phyloP scores from a whole-genome alignment of 1,140 invertebrate species.

The Leptinotarsa undecemlineata region DNA sequence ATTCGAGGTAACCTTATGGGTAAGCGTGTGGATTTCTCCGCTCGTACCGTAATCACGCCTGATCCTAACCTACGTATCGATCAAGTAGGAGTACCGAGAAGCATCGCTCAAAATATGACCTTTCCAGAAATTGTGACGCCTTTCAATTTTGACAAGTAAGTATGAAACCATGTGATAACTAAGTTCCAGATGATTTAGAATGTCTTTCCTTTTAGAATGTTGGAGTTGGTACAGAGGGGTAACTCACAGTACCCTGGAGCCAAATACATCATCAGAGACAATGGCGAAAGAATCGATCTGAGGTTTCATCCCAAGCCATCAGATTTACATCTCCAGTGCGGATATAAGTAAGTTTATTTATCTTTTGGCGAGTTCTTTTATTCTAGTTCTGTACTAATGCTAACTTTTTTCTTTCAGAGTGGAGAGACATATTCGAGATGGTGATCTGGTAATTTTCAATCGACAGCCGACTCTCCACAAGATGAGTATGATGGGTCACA shows the following conservation, averaged over 20 bases:
- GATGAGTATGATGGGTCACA: conserved; percentile 99
- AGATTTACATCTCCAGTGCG: conserved; percentile 97
- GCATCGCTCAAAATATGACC: conserved; percentile 98
- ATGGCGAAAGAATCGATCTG: conserved; percentile 97
- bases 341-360: conserved; percentile 73
- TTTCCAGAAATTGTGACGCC: conserved; percentile 99
- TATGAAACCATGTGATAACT: conserved; percentile 20
- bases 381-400: no score
- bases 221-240: conserved; percentile 92
- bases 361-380: background rate
- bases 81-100: conserved; percentile 97
- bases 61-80: conserved; percentile 99
- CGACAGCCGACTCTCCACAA: conserved; percentile 99
- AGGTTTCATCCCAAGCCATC: conserved; percentile 97
- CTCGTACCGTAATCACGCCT: conserved; percentile 98
- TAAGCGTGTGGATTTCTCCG: conserved; percentile 99
- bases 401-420: conserved; percentile 61
- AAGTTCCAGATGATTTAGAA: conserved; percentile 4
- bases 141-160: conserved; percentile 93
- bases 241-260: conserved; percentile 99
- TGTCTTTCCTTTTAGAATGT: conserved; percentile 71
- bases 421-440: conserved; percentile 96
- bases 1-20: conserved; percentile 99
- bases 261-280: conserved; percentile 98
- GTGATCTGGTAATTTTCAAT: conserved; percentile 99